Percentiles rank a stretch among this genome's conserved stretches.
Evolutionary conservation across 2,113 vertebrate species (phyloP).

Genomic region (Lamprotornis superbus): DNA sequence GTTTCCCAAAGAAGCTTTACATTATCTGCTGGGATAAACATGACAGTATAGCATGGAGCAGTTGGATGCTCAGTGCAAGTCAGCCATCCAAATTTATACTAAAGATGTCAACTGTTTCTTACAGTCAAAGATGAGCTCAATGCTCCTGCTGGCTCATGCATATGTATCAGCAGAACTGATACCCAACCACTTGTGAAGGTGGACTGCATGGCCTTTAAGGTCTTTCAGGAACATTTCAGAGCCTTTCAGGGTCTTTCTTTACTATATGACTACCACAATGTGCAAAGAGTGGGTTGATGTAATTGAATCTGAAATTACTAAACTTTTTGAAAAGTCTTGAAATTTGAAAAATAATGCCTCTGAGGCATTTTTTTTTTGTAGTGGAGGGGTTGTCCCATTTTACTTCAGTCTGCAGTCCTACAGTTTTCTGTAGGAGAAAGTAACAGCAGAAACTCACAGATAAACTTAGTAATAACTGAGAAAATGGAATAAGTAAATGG

Average conservation of each 20-base stretch:
- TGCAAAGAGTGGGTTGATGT: background rate
- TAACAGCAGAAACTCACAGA: background rate
- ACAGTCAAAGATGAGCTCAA: background rate
- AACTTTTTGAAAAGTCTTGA: background rate
- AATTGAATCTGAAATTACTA: background rate
- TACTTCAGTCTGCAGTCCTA: background rate
- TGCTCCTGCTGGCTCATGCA: background rate
- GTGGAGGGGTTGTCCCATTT: background rate
- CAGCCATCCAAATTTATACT: background rate
- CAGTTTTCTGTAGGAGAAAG: background rate
- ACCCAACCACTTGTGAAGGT: background rate
- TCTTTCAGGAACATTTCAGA: background rate
- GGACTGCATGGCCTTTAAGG: background rate
- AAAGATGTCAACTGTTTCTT: background rate
- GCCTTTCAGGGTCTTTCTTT: background rate
- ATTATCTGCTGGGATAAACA: background rate
- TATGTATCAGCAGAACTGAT: background rate
- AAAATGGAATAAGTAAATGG: background rate
- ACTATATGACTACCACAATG: background rate
- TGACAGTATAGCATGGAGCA: background rate
- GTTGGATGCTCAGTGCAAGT: background rate
- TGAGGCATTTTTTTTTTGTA: background rate
- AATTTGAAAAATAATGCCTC: background rate
- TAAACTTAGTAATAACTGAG: background rate
- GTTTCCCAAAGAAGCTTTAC: background rate